Percentiles rank a stretch among this genome's conserved stretches.
phyloP scores from a whole-genome alignment of 2,113 vertebrate genomes.

The Capra hircus region DNA sequence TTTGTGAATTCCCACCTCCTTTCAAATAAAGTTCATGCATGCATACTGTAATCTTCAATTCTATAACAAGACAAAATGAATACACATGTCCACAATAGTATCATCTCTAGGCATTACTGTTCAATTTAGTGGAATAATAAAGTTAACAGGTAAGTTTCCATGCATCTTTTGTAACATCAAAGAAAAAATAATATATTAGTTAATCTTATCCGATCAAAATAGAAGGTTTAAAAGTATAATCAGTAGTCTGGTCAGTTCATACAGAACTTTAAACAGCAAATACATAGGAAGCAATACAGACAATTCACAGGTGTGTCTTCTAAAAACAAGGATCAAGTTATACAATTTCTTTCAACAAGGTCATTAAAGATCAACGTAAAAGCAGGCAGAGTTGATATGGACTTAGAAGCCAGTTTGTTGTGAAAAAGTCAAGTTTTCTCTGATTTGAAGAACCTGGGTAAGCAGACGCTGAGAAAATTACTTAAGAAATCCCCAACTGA shows the following conservation, averaged over 20 bases:
- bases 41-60: not conserved
- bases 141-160: not conserved
- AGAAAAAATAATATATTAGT: not conserved
- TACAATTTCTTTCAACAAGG: not conserved
- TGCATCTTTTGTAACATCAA: not conserved
- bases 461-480: not conserved
- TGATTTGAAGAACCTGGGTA: not conserved
- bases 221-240: not conserved
- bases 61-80: not conserved
- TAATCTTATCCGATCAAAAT: not conserved
- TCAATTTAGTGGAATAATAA: not conserved
- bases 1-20: conserved; percentile 8
- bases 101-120: not conserved
- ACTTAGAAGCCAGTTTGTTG: not conserved
- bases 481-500: not conserved
- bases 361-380: not conserved
- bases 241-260: not conserved
- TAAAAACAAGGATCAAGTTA: not conserved
- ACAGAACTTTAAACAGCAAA: not conserved
- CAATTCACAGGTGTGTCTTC: not conserved
- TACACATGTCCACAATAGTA: not conserved
- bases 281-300: not conserved
- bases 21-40: not conserved
- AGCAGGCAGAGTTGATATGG: not conserved
- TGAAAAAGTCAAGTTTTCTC: not conserved